These are phyloP conservation scores for Eristalis arbustorum DNA, from an alignment of 2,888 invertebrate genomes.

Conservation along the genomic window DNA sequence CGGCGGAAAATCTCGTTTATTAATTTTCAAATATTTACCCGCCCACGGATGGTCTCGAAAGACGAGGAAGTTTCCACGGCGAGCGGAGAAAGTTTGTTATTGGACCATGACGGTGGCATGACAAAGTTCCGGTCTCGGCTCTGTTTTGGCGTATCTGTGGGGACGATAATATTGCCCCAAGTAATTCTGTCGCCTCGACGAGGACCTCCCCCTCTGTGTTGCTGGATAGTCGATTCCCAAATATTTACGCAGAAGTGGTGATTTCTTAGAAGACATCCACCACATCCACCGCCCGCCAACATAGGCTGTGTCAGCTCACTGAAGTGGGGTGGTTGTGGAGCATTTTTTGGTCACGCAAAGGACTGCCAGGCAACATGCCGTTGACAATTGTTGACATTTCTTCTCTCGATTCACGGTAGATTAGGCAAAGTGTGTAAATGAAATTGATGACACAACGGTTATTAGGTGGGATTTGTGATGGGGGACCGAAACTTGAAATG, in stretches of 20 bases:
- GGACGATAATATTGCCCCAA: conserved; percentile 27
- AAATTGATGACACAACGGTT: conserved; percentile 49
- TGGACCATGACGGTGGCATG: conserved; percentile 2
- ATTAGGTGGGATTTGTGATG: conserved; percentile 39
- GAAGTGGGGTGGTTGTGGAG: background rate
- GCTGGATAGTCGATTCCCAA: conserved; percentile 51
- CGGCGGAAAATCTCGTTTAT: conserved; percentile 65
- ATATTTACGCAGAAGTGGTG: conserved; percentile 58
- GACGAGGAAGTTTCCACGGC: conserved; percentile 39
- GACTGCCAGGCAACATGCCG: conserved; percentile 20
- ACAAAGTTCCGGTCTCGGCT: conserved; percentile 28
- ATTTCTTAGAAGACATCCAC: conserved; percentile 17
- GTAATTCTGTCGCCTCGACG: background rate
- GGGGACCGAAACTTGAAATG: conserved; percentile 11
- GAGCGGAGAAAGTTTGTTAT: conserved; percentile 46
- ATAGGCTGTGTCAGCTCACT: background rate
- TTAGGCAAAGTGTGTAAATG: conserved; percentile 54
- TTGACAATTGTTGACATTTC: conserved; percentile 61
- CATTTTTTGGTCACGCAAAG: conserved; percentile 26
- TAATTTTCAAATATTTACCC: conserved; percentile 70
- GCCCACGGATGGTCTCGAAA: conserved; percentile 33
- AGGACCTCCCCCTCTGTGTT: background rate
- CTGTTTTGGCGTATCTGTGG: conserved; percentile 1
- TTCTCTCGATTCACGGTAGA: conserved; percentile 36
- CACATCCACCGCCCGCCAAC: background rate